Evolutionary conservation across 2,797 vertebrate genomes (phyloP), one percentile per base, ranked within the genome.

Genomic region (Poeciliopsis gracilis): DNA sequence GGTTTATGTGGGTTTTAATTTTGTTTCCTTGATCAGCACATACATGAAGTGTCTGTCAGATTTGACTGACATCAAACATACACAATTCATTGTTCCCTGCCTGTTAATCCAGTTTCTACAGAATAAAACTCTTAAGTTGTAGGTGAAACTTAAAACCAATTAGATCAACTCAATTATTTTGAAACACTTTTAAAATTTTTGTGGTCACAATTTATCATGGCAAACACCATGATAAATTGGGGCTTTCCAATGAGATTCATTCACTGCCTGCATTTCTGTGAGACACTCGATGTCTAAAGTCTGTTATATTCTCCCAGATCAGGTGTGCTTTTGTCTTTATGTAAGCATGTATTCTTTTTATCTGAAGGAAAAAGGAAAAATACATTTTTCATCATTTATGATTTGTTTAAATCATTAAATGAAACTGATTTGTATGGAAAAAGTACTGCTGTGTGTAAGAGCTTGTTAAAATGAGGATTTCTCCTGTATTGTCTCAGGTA

Each of bases 401-500:
- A 2, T 25, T 57, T 57, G 9, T 11, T 71, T 7, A 72, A 72
- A 2, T 5, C 8, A 30, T 47, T 28, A 72, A 49, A 49, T 25
- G 20, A 30, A 72, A 28, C 45, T 18, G 6, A 28, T 49, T 46
- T 67, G n/a, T 30, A 45, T 61, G 16, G 20, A 43, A 23, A 45
- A 45, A 0, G 7, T n/a, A n/a, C 13, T n/a, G 2, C 12, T 30
- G 46, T n/a, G 41, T 1, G 63, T 45, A 2, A 25, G 30, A 23
- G 20, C 18, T 5, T 8, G 5, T 69, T 45, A 3, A 1, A 1
- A 45, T 55, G 16, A 51, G 8, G 3, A 12, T 71, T 33, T 16
- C 0, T 67, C 8, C 36, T 3, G 6, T 80, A 0, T 86, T 76
- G 7, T 79, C 23, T 81, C 78, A 98, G 92, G 97, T 99, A 43